Conservation (phyloP, 1,140 invertebrate species). For the Linepithema humile region DNA sequence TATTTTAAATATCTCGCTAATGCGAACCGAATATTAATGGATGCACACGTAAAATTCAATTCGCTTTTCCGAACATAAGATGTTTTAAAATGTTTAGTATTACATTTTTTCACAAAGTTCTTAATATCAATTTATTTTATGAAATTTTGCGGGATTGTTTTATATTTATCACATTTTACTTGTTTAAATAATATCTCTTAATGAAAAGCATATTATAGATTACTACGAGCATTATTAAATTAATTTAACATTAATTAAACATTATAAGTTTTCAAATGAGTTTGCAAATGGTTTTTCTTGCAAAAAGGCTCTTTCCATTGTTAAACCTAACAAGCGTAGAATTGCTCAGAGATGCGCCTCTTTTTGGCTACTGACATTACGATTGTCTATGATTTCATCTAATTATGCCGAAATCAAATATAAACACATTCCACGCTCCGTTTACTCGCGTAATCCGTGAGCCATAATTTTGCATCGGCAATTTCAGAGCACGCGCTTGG, state of each 20-base stretch:
- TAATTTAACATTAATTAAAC: too few relatives aligned
- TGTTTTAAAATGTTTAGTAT: background rate
- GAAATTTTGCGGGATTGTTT: background rate
- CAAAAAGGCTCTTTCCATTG: background rate
- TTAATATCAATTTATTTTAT: background rate
- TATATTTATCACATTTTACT: background rate
- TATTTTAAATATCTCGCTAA: background rate
- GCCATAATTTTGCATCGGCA: slow-evolving; percentile 18
- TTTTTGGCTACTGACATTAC: slow-evolving; percentile 33
- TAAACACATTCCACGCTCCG: slow-evolving; percentile 41
- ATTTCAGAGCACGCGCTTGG: slow-evolving; percentile 30
- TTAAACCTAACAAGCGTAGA: background rate
- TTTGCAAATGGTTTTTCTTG: background rate
- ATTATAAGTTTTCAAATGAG: background rate
- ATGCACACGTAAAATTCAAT: background rate
- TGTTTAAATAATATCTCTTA: background rate
- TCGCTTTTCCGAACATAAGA: background rate
- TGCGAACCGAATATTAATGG: background rate
- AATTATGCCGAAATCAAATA: slow-evolving; percentile 41
- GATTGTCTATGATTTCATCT: slow-evolving; percentile 31
- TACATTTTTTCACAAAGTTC: background rate
- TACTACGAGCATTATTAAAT: background rate
- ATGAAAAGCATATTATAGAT: background rate
- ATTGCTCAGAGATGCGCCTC: background rate
- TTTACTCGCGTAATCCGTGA: slow-evolving; percentile 18